Evolutionary conservation across 2,113 vertebrate genomes (phyloP).

Genomic region (Heloderma charlesbogerti): DNA sequence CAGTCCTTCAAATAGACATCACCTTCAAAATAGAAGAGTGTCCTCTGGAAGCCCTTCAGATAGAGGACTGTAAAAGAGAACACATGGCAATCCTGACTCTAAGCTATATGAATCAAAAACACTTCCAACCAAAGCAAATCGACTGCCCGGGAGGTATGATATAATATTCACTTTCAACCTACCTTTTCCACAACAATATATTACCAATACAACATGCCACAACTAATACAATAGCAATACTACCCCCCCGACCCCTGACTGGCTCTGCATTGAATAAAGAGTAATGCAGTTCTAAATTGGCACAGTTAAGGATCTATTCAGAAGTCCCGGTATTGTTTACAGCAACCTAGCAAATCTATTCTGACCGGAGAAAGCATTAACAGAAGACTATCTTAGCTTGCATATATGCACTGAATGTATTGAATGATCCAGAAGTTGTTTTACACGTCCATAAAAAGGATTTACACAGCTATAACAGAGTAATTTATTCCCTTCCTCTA

Average conservation of each 20-base stretch:
- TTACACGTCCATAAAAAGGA: constrained; percentile 4
- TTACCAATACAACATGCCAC: neutral
- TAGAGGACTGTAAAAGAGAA: too few species aligned
- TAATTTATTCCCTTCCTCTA: neutral
- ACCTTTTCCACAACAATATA: neutral
- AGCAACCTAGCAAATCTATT: neutral
- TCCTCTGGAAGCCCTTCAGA: too few species aligned
- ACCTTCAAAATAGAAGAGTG: too few species aligned
- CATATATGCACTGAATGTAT: neutral
- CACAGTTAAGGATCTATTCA: neutral
- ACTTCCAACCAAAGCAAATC: neutral
- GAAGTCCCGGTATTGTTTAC: neutral
- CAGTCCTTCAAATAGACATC: too few species aligned
- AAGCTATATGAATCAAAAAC: neutral
- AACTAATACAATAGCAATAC: neutral
- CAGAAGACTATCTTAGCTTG: neutral
- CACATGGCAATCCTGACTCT: too few species aligned
- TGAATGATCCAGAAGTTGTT: neutral
- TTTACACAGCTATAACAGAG: neutral
- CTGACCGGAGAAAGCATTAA: neutral
- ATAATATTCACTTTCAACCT: neutral
- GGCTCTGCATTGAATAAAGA: neutral
- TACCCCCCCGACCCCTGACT: neutral
- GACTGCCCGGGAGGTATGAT: neutral
- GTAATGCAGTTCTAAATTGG: neutral